Conservation (phyloP, 2,888 invertebrate genomes). For the Eurois occulta region DNA sequence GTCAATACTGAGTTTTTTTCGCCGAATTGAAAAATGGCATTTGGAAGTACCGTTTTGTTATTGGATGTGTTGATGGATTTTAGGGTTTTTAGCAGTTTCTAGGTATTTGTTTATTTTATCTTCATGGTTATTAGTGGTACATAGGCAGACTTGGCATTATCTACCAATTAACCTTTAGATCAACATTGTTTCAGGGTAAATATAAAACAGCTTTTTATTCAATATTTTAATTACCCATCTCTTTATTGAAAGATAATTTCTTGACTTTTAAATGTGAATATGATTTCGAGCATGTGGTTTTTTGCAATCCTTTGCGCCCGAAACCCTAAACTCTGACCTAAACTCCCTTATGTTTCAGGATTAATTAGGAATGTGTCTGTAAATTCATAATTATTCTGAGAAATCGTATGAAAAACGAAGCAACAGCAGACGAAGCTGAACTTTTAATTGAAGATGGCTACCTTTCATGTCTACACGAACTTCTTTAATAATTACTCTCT, state of each 20-base stretch:
- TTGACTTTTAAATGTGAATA: too few relatives aligned
- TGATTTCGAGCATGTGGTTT: too few relatives aligned
- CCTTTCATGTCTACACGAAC: constrained; percentile 80
- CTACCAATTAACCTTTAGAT: not conserved
- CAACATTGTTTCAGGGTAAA: not conserved
- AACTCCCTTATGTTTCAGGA: not conserved
- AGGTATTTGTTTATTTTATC: not conserved
- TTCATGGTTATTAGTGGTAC: not conserved
- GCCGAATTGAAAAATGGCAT: constrained; percentile 43
- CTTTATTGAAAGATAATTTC: not conserved
- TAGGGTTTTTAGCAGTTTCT: not conserved
- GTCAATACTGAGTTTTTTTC: constrained; percentile 58
- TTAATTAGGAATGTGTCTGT: constrained; percentile 49
- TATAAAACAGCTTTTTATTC: too few relatives aligned
- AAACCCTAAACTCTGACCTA: too few relatives aligned
- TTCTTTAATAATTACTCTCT: constrained; percentile 86
- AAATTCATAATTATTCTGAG: constrained; percentile 51
- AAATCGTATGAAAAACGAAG: constrained; percentile 69
- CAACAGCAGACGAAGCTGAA: constrained; percentile 72
- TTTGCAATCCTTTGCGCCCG: not conserved
- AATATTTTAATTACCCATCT: too few relatives aligned
- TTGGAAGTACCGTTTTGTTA: constrained; percentile 30
- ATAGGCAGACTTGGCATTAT: not conserved
- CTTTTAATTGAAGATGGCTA: constrained; percentile 86
- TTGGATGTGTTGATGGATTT: constrained; percentile 32